Base-by-base conservation (phyloP, 2,113 vertebrate species). In the Myotis yumanensis region DNA sequence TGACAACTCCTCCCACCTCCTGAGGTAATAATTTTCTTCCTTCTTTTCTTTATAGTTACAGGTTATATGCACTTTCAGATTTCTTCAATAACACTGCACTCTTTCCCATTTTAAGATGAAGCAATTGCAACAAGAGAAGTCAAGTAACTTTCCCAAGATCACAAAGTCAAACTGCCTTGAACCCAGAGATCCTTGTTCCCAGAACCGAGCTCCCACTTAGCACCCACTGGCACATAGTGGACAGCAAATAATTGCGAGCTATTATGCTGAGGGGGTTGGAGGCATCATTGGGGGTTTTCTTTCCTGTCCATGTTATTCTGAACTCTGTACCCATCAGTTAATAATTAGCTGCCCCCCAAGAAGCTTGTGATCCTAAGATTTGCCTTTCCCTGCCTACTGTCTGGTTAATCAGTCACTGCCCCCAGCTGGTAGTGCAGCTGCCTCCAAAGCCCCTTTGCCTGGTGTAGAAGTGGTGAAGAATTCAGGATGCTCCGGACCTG, bases 401-500 rank as follows among this genome's bases (percentile, higher is more conserved):
- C 77, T 93, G 46, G 97, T 97, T 97, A 96, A 96, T 96, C 48
- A 95, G 90, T 96, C 95, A 96, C 90, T 73, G 66, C 8, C 89
- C 43, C 43, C 11, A 59, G 17, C 72, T 30, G 32, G 75, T 35
- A 28, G 28, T 25, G 11, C 35, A 62, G 37, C n/a, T 28, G n/a
- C 48, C 32, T 17, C 46, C 81, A 40, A 43, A 68, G 85, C 51
- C 72, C 59, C 86, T 82, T 72, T n/a, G 5, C 68, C 79, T 35
- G 23, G 46, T 8, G 54, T 37, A 23, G 59, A 51, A 28, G 76
- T 0, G 2, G 28, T 18, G 0, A 52, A 51, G 32, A 46, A 11
- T 1, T 77, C 51, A 0, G 0, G 48, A 97, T 97, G 97, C 30
- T 97, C 35, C 18, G 20, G n/a, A 35, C 80, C 23, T 79, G 18